Evolutionary conservation across 2,888 invertebrate species (phyloP).

Genomic region (Apamea monoglypha): DNA sequence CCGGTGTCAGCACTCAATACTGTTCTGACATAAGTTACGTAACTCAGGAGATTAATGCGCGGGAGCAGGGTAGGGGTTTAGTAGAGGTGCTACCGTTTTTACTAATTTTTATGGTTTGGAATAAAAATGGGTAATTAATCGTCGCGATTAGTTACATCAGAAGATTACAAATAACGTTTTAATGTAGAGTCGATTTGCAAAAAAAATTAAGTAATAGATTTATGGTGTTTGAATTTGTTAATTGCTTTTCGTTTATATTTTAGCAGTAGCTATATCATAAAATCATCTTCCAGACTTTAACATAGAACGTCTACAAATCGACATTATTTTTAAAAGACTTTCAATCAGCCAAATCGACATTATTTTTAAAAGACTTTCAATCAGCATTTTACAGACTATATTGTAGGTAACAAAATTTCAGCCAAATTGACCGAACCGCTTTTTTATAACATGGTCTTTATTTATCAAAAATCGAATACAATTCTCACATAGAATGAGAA

Average conservation of each 20-base stretch:
- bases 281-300: not conserved
- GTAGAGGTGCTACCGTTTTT: not conserved
- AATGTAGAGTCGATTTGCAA: not conserved
- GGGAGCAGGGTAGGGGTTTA: constrained; percentile 21
- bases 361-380: not conserved
- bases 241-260: not conserved
- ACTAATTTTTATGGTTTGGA: not conserved
- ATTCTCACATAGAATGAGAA: not conserved
- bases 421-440: no score
- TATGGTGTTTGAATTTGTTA: no score
- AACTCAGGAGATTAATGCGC: constrained; percentile 43
- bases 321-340: not conserved
- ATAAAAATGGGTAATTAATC: not conserved
- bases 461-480: not conserved
- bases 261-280: no score
- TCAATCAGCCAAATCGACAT: not conserved
- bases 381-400: not conserved
- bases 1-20: constrained; percentile 62
- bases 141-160: not conserved
- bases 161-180: not conserved
- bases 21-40: constrained; percentile 42
- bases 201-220: no score
- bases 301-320: not conserved
- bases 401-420: no score
- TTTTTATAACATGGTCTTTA: no score